Percentiles rank a stretch among this genome's conserved stretches.
These are phyloP conservation scores for Geococcyx californianus DNA, from an alignment of 2,113 vertebrate genomes.

Conservation along the genomic window DNA sequence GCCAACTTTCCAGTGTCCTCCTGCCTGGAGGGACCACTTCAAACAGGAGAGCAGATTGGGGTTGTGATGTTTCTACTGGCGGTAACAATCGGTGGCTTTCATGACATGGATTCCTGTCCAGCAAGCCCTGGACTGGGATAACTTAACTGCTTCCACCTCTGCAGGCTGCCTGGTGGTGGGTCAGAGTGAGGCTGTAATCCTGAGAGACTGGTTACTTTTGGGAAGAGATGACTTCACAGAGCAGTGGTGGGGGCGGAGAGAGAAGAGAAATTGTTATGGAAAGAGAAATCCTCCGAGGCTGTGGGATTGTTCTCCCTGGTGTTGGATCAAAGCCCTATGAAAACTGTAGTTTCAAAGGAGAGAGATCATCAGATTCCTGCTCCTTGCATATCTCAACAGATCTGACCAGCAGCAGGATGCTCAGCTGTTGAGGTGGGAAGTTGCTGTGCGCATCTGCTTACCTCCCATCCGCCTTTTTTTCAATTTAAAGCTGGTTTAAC, in stretches of 20 bases:
- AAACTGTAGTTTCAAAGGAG: background rate
- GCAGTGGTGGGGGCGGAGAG: background rate
- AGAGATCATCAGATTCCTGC: conserved; percentile 19
- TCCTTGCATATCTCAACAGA: background rate
- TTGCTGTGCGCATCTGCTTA: background rate
- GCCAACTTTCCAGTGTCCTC: background rate
- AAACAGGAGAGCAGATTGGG: background rate
- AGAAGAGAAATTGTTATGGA: background rate
- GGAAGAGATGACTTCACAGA: background rate
- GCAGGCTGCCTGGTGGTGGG: background rate
- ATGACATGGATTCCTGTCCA: background rate
- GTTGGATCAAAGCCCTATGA: background rate
- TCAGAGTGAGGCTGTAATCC: background rate
- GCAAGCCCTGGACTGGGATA: background rate
- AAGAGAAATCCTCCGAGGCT: background rate
- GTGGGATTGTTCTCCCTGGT: background rate
- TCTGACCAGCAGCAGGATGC: conserved; percentile 13
- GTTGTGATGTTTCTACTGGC: background rate
- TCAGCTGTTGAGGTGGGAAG: background rate
- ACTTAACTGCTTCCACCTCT: background rate
- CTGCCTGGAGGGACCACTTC: background rate
- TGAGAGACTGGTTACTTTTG: background rate
- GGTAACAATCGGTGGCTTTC: background rate
- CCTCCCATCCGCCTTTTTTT: background rate
- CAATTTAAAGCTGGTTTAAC: background rate